Evolutionary conservation across 1,140 invertebrate species (phyloP), one percentile per base, ranked within the genome.

Genomic region (Euura saliciscinereae): DNA sequence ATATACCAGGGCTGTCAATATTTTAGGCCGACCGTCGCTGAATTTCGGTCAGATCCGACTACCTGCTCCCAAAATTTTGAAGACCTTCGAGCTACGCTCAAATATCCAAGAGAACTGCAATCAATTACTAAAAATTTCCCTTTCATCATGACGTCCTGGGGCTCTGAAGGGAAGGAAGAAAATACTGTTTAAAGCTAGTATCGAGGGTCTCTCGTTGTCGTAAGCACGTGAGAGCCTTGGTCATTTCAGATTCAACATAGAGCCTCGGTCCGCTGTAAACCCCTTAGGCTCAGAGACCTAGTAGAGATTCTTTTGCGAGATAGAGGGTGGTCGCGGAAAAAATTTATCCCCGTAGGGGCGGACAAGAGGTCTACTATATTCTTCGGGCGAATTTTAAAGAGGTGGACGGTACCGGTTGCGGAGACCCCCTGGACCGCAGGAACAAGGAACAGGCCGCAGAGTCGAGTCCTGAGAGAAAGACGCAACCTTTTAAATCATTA

Each of bases 311-410:
- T 59, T 28, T 59, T 8, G 8, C 42, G 45, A 66, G 77, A 77
- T 75, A 76, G 75, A 73, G 64, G 83, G 76, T 75, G 79, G 78
- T 77, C 71, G 74, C 66, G 74, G 74, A 77, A 79, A 83, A 83
- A 80, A 85, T 83, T 84, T 83, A 83, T 75, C 72, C 65, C 69
- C 44, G 70, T 73, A 66, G 73, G 69, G 73, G 74, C 75, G 76
- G 76, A 75, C 77, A 44, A 28, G n/a, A 10, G 68, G 6, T 3
- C 51, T 11, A 59, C 51, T 59, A 8, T 6, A n/a, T n/a, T 59
- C 51, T n/a, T 11, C 8, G 13, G 51, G 51, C 51, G 51, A 59
- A 59, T 59, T 59, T 59, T 59, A 5, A 59, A 59, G 6, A 59
- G 51, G 13, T 28, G 51, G 51, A 59, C 51, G 10, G 8, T n/a